Evolutionary conservation across 30 jellyfish, hydroid and myxozoan species (phyloP).

Genomic region (Turritopsis rubra): DNA sequence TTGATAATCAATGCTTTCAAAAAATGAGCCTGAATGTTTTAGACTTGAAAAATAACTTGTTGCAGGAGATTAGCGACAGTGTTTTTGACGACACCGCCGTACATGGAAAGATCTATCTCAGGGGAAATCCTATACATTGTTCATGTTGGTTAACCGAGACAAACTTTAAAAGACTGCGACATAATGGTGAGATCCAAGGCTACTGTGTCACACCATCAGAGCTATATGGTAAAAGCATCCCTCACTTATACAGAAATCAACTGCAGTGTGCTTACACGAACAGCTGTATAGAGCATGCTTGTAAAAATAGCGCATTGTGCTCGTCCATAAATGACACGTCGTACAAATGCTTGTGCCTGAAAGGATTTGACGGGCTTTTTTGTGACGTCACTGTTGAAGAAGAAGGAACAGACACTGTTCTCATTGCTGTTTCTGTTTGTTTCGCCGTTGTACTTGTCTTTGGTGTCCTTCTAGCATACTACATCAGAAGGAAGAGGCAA

Average conservation of each 20-base stretch:
- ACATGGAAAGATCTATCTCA: background rate
- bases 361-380: background rate
- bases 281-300: background rate
- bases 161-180: background rate
- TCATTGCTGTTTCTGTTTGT: conserved; percentile 1
- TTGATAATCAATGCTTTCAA: conserved; percentile 14
- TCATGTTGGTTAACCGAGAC: background rate
- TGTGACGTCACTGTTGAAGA: background rate
- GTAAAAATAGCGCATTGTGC: conserved; percentile 2
- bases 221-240: background rate
- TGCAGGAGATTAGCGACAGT: background rate
- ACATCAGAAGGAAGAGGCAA: background rate
- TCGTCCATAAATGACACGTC: background rate
- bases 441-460: background rate
- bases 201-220: background rate
- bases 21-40: background rate
- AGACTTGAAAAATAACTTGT: conserved; percentile 10
- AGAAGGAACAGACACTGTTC: background rate
- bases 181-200: conserved; percentile 20
- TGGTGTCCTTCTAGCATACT: background rate
- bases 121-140: conserved; percentile 6
- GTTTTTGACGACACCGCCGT: background rate
- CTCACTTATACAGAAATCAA: background rate
- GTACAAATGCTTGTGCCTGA: conserved; percentile 9
- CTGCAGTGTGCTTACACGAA: background rate